These are phyloP conservation scores for Julus scandinavius DNA, from an alignment of 2,888 invertebrate species.

Conservation along the genomic window DNA sequence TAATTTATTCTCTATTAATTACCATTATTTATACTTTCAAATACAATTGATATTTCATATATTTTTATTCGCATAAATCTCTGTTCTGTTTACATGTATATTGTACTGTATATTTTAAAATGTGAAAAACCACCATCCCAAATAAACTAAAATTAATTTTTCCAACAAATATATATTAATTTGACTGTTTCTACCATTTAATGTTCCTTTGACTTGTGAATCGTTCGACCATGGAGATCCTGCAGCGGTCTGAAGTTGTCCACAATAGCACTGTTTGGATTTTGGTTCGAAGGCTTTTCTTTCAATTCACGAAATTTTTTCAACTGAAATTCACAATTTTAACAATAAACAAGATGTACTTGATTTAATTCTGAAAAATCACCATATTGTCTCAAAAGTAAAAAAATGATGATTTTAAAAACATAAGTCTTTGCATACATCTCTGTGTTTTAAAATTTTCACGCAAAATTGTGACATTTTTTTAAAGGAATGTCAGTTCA, in stretches of 20 bases:
- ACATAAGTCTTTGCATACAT: too few relatives aligned
- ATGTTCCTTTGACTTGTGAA: background rate
- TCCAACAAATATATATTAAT: background rate
- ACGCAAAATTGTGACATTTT: too few relatives aligned
- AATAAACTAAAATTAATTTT: background rate
- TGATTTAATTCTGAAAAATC: background rate
- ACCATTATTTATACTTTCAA: too few relatives aligned
- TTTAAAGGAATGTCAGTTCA: too few relatives aligned
- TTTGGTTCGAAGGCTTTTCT: background rate
- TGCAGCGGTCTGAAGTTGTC: slow-evolving; percentile 48
- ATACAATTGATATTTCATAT: too few relatives aligned
- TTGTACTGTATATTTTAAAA: too few relatives aligned
- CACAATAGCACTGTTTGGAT: background rate
- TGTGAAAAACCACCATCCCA: too few relatives aligned
- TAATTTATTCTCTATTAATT: too few relatives aligned
- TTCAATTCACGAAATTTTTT: background rate
- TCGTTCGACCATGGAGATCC: background rate
- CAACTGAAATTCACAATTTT: background rate
- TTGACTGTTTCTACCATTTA: background rate
- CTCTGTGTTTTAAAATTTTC: too few relatives aligned
- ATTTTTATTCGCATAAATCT: too few relatives aligned
- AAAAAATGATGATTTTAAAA: background rate
- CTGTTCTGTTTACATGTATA: too few relatives aligned
- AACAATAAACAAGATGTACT: background rate
- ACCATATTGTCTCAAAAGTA: background rate